These are phyloP conservation scores for Lichenostomus cassidix DNA, from an alignment of 2,113 vertebrate species.

Conservation along the genomic window DNA sequence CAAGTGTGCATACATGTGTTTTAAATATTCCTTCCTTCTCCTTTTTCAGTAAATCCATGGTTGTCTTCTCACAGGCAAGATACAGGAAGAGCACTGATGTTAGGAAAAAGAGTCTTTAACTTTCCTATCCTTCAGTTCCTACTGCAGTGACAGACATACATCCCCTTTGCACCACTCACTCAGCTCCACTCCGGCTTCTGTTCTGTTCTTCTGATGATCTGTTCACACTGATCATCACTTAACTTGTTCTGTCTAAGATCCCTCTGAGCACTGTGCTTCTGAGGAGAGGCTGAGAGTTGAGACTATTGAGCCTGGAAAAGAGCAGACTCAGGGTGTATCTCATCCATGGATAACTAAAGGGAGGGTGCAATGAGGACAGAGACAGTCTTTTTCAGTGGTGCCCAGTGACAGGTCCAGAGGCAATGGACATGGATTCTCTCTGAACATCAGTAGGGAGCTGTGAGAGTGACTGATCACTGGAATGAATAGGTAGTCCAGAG, in stretches of 20 bases:
- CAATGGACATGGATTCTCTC: background rate
- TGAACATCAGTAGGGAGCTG: background rate
- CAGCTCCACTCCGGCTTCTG: background rate
- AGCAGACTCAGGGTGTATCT: background rate
- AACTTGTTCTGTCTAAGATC: background rate
- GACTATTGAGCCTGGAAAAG: background rate
- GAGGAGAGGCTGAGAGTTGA: background rate
- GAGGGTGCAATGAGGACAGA: background rate
- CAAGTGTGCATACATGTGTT: background rate
- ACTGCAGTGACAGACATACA: background rate
- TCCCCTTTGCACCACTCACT: background rate
- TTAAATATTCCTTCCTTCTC: background rate
- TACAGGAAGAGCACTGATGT: background rate
- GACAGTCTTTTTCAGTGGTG: background rate
- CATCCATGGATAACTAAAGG: background rate
- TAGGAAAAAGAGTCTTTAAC: background rate
- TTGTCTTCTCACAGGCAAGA: background rate
- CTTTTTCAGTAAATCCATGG: background rate
- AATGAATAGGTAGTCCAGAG: background rate
- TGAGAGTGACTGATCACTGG: background rate
- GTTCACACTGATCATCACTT: background rate
- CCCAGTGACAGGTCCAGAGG: background rate
- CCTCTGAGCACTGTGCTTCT: rapidly evolving
- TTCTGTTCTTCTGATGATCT: no score
- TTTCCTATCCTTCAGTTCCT: background rate